These are phyloP conservation scores for Oxytorus armatus DNA, from an alignment of 2,888 invertebrate species.

Conservation along the genomic window DNA sequence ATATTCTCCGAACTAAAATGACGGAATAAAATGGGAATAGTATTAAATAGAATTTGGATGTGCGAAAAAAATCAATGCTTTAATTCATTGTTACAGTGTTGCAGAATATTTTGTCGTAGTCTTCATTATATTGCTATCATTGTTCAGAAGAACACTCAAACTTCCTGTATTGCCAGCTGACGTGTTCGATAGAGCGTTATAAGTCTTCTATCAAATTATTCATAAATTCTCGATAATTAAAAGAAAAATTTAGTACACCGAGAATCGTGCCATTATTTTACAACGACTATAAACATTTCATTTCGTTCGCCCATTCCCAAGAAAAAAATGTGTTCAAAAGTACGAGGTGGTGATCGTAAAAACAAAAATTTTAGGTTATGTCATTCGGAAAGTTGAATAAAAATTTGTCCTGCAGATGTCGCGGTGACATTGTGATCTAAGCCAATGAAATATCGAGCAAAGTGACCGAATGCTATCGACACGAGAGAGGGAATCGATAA, in stretches of 20 bases:
- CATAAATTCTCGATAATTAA: not conserved
- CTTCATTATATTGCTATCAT: no score
- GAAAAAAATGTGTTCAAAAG: not conserved
- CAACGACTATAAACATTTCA: not conserved
- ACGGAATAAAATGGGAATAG: no score
- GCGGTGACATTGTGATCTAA: not conserved
- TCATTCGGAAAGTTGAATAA: not conserved
- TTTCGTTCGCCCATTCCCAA: not conserved
- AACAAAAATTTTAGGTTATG: not conserved
- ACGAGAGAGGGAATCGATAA: constrained; percentile 35
- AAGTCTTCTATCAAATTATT: not conserved
- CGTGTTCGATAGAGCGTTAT: not conserved
- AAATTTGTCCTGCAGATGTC: not conserved
- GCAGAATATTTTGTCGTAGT: not conserved
- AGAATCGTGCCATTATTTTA: not conserved
- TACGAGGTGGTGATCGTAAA: not conserved
- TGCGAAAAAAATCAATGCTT: no score
- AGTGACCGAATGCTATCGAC: constrained; percentile 18
- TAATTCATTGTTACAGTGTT: not conserved
- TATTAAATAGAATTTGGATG: not conserved
- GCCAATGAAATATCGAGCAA: not conserved
- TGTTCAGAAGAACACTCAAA: no score
- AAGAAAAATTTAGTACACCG: not conserved
- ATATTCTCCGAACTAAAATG: no score
- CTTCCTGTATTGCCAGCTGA: not conserved